phyloP scores from a whole-genome alignment of 1,140 invertebrate genomes.

The Caenorhabditis brenneri region DNA sequence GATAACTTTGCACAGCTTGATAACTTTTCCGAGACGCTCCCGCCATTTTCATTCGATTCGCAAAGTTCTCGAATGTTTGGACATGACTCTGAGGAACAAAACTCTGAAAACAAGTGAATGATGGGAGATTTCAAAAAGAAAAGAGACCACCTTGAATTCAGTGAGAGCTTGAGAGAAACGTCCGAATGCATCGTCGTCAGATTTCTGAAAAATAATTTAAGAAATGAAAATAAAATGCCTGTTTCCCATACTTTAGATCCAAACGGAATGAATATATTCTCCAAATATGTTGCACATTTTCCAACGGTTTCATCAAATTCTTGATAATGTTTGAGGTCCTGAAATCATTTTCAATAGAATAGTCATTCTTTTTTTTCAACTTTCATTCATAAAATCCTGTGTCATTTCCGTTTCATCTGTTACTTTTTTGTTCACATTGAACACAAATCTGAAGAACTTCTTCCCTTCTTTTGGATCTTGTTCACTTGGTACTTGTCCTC shows the following conservation, averaged over 20 bases:
- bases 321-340: slow-evolving; percentile 27
- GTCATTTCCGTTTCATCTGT: slow-evolving; percentile 23
- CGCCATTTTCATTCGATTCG: not conserved
- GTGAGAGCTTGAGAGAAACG: not conserved
- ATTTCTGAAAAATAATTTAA: not conserved
- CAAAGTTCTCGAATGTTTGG: not conserved
- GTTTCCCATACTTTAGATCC: not conserved
- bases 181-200: not conserved
- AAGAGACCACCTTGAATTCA: not conserved
- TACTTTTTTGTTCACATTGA: not conserved
- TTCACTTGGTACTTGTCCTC: not conserved
- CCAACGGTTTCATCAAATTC: not conserved
- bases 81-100: not conserved
- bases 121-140: too few species aligned
- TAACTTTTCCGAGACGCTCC: not conserved
- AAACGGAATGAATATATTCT: slow-evolving; percentile 2
- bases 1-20: not conserved
- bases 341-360: not conserved
- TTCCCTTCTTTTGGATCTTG: slow-evolving; percentile 5
- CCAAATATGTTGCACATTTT: not conserved
- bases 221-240: not conserved
- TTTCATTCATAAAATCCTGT: slow-evolving; percentile 11
- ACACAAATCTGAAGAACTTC: not conserved
- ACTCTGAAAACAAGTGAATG: not conserved
- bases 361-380: not conserved